Evolutionary conservation across 2,113 vertebrate species (phyloP).

Genomic region (Rhynchopsitta pachyrhyncha): DNA sequence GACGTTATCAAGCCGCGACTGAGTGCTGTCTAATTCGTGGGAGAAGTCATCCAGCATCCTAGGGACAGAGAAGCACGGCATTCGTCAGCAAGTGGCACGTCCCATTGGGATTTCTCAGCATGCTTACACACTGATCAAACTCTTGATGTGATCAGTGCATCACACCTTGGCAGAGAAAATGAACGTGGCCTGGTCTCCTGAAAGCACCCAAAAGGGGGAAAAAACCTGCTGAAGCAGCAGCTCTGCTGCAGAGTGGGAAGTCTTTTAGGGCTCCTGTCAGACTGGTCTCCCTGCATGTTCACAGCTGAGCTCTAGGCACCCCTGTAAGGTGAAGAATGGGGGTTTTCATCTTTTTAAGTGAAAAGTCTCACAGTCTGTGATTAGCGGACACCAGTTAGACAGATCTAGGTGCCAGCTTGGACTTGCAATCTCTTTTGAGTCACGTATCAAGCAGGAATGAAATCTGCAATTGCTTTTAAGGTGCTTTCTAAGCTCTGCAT

Average conservation of each 20-base stretch:
- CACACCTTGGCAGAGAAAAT: neutral
- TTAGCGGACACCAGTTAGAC: neutral
- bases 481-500: neutral
- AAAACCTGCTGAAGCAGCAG: neutral
- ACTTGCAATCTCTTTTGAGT: neutral
- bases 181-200: fast-evolving
- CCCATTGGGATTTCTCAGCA: neutral
- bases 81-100: neutral
- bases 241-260: neutral
- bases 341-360: neutral
- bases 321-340: neutral
- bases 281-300: neutral
- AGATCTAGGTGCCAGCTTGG: neutral
- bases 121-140: fast-evolving
- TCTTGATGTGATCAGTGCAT: neutral
- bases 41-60: conserved; percentile 97
- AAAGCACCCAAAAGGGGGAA: neutral
- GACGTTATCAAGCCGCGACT: conserved; percentile 93
- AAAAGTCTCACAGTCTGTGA: neutral
- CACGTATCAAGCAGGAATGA: neutral
- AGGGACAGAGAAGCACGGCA: neutral
- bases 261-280: neutral
- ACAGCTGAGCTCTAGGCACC: neutral
- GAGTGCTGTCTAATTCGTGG: conserved; percentile 92
- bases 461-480: neutral